Evolutionary conservation across 2,113 vertebrate species (phyloP), one percentile per base, ranked within the genome.

Genomic region (Hippotragus niger): DNA sequence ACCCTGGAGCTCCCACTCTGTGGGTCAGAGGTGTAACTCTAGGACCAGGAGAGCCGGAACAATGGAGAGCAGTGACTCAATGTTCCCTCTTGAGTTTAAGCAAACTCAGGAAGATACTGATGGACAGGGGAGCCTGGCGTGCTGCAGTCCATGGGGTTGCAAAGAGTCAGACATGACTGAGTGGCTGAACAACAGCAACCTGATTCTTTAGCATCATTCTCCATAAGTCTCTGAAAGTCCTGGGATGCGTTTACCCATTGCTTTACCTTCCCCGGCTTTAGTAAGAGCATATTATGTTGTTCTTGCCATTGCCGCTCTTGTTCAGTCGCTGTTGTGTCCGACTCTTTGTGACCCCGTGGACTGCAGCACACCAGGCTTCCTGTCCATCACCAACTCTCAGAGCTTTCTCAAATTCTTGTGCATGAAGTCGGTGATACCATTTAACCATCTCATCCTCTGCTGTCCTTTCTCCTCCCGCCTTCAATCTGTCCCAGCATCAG

Each of bases 301-400:
- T 71, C 17, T 71, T 11, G 64, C 17, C 6, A 2, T 71, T 21
- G 17, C 17, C 2, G 1, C 9, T 36, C 64, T 71, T 71, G 4
- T 21, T 71, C 64, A 21, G n/a, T 1, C 1, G 2, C n/a, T 71
- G 17, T 71, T 9, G 0, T 71, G 17, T 36, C 64, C 1, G 0
- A 36, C 64, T 21, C 64, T 67, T 36, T 67, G 33, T 19, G 33
- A 67, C 62, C 33, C 7, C 7, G 2, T 67, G 62, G 62, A 67
- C 7, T 19, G 16, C 33, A n/a, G 33, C 62, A 67, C 0, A 0
- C 62, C 62, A 64, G 62, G 31, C 62, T 7, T n/a, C 62, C 31
- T n/a, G 62, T n/a, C 31, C 62, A n/a, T 64, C 62, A 64, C 15
- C 62, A 64, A n/a, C 62, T n/a, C 62, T 13, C 7, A 4, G 15